Evolutionary conservation across 2,113 vertebrate genomes (phyloP).

Genomic region (Antigone vipio): DNA sequence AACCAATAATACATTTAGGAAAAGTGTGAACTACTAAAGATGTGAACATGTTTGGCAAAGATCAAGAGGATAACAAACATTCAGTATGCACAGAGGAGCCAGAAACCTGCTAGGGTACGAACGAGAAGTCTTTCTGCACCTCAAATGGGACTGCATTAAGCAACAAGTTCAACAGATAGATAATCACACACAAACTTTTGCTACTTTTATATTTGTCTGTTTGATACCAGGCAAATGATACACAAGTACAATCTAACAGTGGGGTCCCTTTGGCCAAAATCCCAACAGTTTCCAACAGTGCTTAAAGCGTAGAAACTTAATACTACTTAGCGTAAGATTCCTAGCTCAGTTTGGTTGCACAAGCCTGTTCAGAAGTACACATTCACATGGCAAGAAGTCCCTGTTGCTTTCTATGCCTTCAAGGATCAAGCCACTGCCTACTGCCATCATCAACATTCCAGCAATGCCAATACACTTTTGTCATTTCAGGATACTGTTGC

Average conservation of each 20-base stretch:
- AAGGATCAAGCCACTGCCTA: neutral
- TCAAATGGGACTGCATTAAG: conserved; percentile 42
- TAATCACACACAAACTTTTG: conserved; percentile 41
- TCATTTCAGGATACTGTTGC: neutral
- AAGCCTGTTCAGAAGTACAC: neutral
- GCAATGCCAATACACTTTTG: neutral
- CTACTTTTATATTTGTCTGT: conserved; percentile 29
- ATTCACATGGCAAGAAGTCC: neutral
- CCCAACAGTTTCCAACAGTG: neutral
- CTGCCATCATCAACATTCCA: neutral
- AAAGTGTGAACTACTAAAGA: conserved; percentile 56
- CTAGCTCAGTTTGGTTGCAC: neutral
- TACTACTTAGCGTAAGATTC: neutral
- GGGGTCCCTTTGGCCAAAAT: neutral
- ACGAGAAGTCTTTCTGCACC: conserved; percentile 59
- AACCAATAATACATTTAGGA: conserved; percentile 57
- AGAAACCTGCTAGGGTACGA: conserved; percentile 39
- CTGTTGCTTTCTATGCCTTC: neutral
- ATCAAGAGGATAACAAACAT: conserved; percentile 64
- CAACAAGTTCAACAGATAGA: conserved; percentile 36
- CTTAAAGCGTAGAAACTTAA: neutral
- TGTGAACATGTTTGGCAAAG: conserved; percentile 63
- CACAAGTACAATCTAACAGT: conserved; percentile 26
- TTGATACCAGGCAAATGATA: conserved; percentile 37
- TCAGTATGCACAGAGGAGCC: conserved; percentile 57